Evolutionary conservation across 1,140 invertebrate genomes (phyloP).

Genomic region (Megathymus violae): DNA sequence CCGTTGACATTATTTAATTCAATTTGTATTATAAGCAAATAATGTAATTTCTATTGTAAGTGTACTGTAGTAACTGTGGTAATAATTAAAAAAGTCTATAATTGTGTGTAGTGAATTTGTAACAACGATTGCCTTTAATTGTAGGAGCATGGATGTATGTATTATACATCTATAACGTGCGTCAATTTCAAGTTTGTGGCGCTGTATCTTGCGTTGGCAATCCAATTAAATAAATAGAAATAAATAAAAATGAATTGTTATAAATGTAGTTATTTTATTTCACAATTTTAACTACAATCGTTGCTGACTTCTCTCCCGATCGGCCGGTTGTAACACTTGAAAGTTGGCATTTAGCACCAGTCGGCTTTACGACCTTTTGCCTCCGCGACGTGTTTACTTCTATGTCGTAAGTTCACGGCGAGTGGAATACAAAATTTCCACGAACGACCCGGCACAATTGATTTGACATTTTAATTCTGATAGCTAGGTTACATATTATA

Average conservation of each 20-base stretch:
- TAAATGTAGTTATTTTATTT: constrained; percentile 15
- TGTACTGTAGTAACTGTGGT: too few relatives aligned
- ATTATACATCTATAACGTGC: too few relatives aligned
- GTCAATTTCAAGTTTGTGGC: too few relatives aligned
- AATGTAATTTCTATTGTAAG: too few relatives aligned
- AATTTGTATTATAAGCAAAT: too few relatives aligned
- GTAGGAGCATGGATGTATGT: too few relatives aligned
- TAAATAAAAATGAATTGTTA: constrained; percentile 9
- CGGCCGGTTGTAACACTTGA: constrained; percentile 1
- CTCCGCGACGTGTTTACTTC: constrained; percentile 23
- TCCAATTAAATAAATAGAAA: too few relatives aligned
- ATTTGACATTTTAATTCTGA: constrained; percentile 32
- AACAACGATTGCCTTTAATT: too few relatives aligned
- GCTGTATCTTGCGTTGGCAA: too few relatives aligned
- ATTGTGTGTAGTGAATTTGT: too few relatives aligned
- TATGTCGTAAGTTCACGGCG: constrained; percentile 24
- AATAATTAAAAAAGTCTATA: too few relatives aligned
- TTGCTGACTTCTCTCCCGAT: constrained; percentile 3
- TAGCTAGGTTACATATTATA: constrained; percentile 12
- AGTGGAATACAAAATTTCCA: constrained; percentile 20
- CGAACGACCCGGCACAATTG: constrained; percentile 10
- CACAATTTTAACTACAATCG: constrained; percentile 9
- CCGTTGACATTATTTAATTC: too few relatives aligned
- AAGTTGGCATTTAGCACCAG: constrained; percentile 21
- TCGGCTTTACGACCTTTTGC: constrained; percentile 23